These are phyloP conservation scores for Microtus richardsoni DNA, from an alignment of 2,113 vertebrate genomes.

Conservation along the genomic window DNA sequence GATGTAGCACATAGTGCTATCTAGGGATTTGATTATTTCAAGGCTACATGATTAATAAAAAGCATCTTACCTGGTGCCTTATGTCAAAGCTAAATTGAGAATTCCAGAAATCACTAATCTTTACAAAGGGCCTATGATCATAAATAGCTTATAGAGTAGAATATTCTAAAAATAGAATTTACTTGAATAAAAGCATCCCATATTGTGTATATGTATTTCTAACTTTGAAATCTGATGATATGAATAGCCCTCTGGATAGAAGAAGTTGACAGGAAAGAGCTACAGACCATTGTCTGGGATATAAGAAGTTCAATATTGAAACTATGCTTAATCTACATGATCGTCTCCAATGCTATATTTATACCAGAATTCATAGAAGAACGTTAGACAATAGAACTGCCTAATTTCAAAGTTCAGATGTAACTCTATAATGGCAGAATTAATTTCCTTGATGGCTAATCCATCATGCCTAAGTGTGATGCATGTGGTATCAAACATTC, in stretches of 20 bases:
- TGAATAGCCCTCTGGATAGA: not conserved
- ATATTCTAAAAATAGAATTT: constrained; percentile 28
- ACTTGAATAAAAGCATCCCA: constrained; percentile 15
- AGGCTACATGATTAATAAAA: not conserved
- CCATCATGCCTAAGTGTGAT: constrained; percentile 90
- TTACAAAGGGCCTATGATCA: not conserved
- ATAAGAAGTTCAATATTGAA: constrained; percentile 51
- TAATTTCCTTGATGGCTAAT: constrained; percentile 90
- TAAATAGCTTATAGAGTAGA: not conserved
- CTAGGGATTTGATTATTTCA: not conserved
- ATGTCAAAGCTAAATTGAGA: constrained; percentile 7
- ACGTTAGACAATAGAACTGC: constrained; percentile 69
- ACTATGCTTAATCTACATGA: constrained; percentile 69
- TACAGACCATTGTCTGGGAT: constrained; percentile 26
- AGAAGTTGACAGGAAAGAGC: not conserved
- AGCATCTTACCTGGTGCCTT: not conserved
- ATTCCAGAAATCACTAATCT: not conserved
- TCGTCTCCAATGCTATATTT: constrained; percentile 68
- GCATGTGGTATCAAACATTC: constrained; percentile 86
- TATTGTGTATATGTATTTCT: constrained; percentile 4
- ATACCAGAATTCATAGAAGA: constrained; percentile 78
- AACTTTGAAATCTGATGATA: constrained; percentile 50
- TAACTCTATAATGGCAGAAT: constrained; percentile 87
- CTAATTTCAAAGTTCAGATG: constrained; percentile 87
- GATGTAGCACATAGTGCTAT: not conserved